These are phyloP conservation scores for Papilio xuthus DNA, from an alignment of 1,140 invertebrate species.

Conservation along the genomic window DNA sequence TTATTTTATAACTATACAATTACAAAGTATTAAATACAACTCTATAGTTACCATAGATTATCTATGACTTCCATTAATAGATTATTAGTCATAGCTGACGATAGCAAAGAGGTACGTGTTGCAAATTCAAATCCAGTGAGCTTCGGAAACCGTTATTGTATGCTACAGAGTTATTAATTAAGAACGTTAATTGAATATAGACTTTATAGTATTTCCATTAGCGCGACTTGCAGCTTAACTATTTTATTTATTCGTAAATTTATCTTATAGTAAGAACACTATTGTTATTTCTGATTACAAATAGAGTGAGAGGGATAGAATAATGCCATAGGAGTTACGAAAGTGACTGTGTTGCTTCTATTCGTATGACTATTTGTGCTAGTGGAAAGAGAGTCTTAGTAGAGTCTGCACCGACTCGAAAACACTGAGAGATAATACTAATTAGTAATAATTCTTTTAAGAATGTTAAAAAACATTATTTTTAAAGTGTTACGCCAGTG, in stretches of 20 bases:
- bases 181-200: slow-evolving; percentile 35
- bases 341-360: no score
- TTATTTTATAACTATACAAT: background rate
- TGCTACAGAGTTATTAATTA: slow-evolving; percentile 35
- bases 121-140: slow-evolving; percentile 28
- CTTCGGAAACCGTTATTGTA: slow-evolving; percentile 31
- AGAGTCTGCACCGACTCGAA: background rate
- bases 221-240: background rate
- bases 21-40: slow-evolving; percentile 11
- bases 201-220: background rate
- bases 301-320: no score
- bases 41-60: slow-evolving; percentile 7
- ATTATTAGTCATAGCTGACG: slow-evolving; percentile 15
- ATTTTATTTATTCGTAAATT: no score
- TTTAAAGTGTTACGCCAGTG: no score
- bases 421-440: background rate
- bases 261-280: no score
- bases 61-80: slow-evolving; percentile 34
- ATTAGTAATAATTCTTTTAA: background rate
- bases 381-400: background rate
- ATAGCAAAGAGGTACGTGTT: slow-evolving; percentile 17
- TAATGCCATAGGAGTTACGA: no score
- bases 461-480: background rate
- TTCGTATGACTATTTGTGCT: no score
- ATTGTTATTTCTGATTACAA: no score